phyloP scores from a whole-genome alignment of 2,888 invertebrate genomes.

The Acleris emargana region DNA sequence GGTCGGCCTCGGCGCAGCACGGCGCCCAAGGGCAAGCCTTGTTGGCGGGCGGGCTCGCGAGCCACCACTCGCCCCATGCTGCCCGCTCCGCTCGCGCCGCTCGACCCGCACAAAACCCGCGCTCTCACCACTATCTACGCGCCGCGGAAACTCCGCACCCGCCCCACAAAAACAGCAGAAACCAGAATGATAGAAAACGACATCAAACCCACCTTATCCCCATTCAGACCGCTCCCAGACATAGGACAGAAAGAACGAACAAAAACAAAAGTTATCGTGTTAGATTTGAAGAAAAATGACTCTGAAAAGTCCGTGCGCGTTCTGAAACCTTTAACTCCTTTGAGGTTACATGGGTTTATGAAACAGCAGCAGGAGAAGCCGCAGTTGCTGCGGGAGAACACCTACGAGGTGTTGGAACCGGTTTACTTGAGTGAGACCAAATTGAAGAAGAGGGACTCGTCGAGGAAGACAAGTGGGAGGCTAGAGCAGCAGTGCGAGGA shows the following conservation, averaged over 20 bases:
- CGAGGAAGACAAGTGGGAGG: conserved; percentile 12
- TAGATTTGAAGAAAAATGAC: conserved; percentile 64
- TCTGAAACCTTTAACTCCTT: conserved; percentile 72
- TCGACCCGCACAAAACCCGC: conserved; percentile 71
- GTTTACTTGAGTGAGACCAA: conserved; percentile 61
- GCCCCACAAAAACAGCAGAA: conserved; percentile 71
- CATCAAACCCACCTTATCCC: conserved; percentile 67
- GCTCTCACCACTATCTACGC: conserved; percentile 77
- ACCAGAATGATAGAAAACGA: conserved; percentile 75
- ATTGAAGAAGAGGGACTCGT: conserved; percentile 51
- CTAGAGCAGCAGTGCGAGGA: conserved; percentile 36
- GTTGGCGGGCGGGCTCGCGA: conserved; percentile 67
- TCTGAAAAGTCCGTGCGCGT: conserved; percentile 55
- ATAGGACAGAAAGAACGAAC: conserved; percentile 69
- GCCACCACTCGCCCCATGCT: conserved; percentile 68
- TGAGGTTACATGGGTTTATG: conserved; percentile 61
- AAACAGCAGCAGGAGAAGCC: conserved; percentile 60
- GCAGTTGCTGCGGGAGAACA: conserved; percentile 72
- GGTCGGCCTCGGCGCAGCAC: conserved; percentile 42
- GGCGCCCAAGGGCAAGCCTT: conserved; percentile 65
- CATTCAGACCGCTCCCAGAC: conserved; percentile 77
- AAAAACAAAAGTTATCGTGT: conserved; percentile 72
- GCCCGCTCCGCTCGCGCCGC: conserved; percentile 71
- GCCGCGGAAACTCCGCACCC: conserved; percentile 68
- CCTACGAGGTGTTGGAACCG: conserved; percentile 76